These are phyloP conservation scores for Rachycentron canadum DNA, from an alignment of 2,797 vertebrate genomes.

Conservation along the genomic window DNA sequence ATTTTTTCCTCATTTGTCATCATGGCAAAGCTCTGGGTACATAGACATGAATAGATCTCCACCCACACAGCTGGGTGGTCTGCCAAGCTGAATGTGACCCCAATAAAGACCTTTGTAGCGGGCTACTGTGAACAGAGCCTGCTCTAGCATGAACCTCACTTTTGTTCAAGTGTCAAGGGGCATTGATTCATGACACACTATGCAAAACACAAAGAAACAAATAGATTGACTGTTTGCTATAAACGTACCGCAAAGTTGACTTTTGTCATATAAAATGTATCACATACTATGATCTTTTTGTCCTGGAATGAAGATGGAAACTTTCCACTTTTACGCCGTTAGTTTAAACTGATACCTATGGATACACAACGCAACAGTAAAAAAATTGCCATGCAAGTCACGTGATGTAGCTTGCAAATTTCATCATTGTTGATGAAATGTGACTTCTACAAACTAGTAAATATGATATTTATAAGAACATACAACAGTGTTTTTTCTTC, in stretches of 20 bases:
- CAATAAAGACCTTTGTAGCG: constrained; percentile 69
- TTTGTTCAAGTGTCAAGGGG: constrained; percentile 67
- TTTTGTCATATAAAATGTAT: constrained; percentile 38
- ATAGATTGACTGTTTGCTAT: constrained; percentile 50
- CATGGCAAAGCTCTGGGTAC: constrained; percentile 51
- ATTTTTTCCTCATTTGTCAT: constrained; percentile 72
- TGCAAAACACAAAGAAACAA: constrained; percentile 58
- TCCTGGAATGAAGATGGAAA: constrained; percentile 3
- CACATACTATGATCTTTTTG: constrained; percentile 8
- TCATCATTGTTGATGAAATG: background rate
- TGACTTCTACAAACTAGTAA: background rate
- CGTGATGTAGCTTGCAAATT: too few species aligned
- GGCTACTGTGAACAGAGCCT: constrained; percentile 51
- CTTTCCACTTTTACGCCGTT: background rate
- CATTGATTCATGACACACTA: constrained; percentile 69
- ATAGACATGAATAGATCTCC: constrained; percentile 62
- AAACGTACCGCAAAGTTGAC: constrained; percentile 32
- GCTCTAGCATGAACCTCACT: constrained; percentile 72
- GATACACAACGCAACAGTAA: background rate
- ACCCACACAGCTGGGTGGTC: constrained; percentile 82
- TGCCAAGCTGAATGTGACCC: constrained; percentile 70
- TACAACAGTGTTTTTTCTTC: background rate
- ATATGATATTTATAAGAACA: too few species aligned
- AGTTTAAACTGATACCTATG: background rate
- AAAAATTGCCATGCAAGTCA: too few species aligned